These are phyloP conservation scores for Oligia fasciuncula DNA, from an alignment of 2,888 invertebrate species.

Conservation along the genomic window DNA sequence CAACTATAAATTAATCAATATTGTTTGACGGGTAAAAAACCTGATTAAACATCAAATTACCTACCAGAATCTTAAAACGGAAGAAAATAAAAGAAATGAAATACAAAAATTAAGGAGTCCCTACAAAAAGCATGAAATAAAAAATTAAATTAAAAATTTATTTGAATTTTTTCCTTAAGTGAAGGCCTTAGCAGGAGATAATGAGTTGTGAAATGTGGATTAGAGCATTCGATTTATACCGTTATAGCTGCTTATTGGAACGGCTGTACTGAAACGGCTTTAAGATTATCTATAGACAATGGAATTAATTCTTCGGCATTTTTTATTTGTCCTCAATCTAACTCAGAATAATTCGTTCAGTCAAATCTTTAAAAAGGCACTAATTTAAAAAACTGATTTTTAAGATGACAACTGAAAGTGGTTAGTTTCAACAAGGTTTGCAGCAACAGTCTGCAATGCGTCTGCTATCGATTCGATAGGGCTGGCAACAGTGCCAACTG, in stretches of 20 bases:
- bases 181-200: too few species aligned
- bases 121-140: too few species aligned
- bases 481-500: conserved; percentile 60
- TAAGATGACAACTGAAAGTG: not conserved
- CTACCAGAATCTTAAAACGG: too few species aligned
- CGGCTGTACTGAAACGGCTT: not conserved
- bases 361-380: too few species aligned
- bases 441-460: conserved; percentile 67
- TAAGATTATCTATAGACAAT: too few species aligned
- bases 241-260: not conserved
- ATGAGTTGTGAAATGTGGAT: not conserved
- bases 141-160: too few species aligned
- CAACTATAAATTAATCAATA: too few species aligned
- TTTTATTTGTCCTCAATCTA: not conserved
- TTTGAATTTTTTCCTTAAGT: not conserved
- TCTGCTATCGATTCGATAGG: conserved; percentile 64
- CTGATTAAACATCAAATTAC: too few species aligned
- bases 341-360: not conserved
- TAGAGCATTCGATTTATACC: not conserved
- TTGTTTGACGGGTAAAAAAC: too few species aligned
- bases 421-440: conserved; percentile 11
- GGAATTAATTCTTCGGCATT: not conserved
- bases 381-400: not conserved
- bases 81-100: too few species aligned
- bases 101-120: too few species aligned